These are phyloP conservation scores for Sitodiplosis mosellana DNA, from an alignment of 1,140 invertebrate genomes.

Conservation along the genomic window DNA sequence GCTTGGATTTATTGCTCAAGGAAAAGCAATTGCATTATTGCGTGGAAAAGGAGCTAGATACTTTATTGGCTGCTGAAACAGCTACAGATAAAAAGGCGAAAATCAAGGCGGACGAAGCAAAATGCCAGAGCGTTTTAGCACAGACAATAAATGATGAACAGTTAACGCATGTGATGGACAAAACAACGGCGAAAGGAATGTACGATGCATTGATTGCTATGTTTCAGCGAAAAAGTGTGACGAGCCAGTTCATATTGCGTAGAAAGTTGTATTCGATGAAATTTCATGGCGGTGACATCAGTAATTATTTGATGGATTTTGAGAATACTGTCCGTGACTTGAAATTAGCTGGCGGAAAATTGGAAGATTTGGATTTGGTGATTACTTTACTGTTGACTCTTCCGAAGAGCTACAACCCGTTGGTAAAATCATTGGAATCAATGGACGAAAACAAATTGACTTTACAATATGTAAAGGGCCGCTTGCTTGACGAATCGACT, in stretches of 20 bases:
- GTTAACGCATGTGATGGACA: constrained; percentile 2
- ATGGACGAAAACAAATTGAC: constrained; percentile 4
- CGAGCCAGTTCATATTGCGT: constrained; percentile 3
- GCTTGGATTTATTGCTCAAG: too few species aligned
- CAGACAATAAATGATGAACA: background rate
- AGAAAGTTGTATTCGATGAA: constrained; percentile 4
- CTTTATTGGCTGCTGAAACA: too few species aligned
- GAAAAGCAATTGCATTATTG: too few species aligned
- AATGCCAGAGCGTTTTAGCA: background rate
- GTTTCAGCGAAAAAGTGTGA: constrained; percentile 5
- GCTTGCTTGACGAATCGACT: background rate
- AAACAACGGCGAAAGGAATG: constrained; percentile 2
- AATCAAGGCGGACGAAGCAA: too few species aligned
- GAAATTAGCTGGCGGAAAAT: constrained; percentile 5
- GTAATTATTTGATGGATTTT: constrained; percentile 7
- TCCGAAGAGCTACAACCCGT: constrained; percentile 6
- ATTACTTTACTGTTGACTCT: constrained; percentile 8
- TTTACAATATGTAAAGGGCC: constrained; percentile 5
- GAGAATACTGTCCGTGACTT: constrained; percentile 9
- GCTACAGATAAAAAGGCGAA: too few species aligned
- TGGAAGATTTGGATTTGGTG: constrained; percentile 7
- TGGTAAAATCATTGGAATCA: constrained; percentile 5
- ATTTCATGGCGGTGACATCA: constrained; percentile 1
- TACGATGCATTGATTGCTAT: background rate
- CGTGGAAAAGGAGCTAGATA: too few species aligned